Conservation (phyloP, 2,888 invertebrate species). For the Dinocampus coccinellae region DNA sequence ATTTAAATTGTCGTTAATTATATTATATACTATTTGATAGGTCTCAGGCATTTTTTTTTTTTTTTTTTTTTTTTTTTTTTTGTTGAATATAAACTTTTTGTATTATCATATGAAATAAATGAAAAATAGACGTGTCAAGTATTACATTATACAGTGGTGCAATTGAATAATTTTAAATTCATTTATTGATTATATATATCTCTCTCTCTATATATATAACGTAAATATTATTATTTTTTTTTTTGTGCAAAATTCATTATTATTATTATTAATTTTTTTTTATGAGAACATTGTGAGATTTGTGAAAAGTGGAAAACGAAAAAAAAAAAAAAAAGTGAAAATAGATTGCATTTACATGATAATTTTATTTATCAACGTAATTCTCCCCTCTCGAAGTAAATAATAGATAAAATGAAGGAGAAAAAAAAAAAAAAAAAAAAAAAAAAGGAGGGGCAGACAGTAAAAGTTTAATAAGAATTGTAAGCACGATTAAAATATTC, state of each 20-base stretch:
- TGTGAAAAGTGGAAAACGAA: neutral
- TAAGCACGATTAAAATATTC: slow-evolving; percentile 15
- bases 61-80: slow-evolving; percentile 24
- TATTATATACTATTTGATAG: neutral
- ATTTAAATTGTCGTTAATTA: neutral
- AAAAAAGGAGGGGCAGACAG: slow-evolving; percentile 14
- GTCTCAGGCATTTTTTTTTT: slow-evolving; percentile 24
- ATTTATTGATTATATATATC: neutral
- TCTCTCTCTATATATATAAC: neutral
- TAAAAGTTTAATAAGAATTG: slow-evolving; percentile 9
- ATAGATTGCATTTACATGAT: slow-evolving; percentile 56
- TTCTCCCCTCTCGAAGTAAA: slow-evolving; percentile 32
- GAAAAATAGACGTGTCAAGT: slow-evolving; percentile 29
- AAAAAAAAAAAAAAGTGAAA: neutral
- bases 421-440: neutral
- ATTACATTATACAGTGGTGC: slow-evolving; percentile 9
- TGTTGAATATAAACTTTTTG: slow-evolving; percentile 27
- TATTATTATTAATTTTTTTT: neutral
- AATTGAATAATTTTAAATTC: slow-evolving; percentile 2
- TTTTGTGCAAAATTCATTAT: neutral
- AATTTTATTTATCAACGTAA: slow-evolving; percentile 45
- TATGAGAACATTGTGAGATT: no score
- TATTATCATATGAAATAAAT: no score
- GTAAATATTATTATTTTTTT: no score
- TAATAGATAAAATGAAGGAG: neutral